Conservation (phyloP, 2,888 invertebrate genomes). For the Poecilobothrus nobilitatus region DNA sequence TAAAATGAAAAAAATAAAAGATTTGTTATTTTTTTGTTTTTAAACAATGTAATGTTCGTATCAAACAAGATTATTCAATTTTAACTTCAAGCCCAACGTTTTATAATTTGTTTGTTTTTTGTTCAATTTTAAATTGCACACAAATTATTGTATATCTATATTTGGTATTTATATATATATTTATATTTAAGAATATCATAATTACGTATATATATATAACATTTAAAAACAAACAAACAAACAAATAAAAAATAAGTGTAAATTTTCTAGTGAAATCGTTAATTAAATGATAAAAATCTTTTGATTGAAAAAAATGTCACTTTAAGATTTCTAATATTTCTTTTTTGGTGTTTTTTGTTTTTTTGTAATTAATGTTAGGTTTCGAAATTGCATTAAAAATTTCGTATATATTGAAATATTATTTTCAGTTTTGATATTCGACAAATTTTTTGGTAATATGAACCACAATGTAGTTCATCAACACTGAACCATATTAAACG, state of each 20-base stretch:
- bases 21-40: not conserved
- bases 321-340: not conserved
- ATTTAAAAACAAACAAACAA: not conserved
- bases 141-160: no score
- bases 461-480: no score
- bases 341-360: no score
- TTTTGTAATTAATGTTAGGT: no score
- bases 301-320: not conserved
- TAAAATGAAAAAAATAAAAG: not conserved
- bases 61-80: not conserved
- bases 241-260: not conserved
- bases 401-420: no score
- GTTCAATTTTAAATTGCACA: not conserved
- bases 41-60: not conserved
- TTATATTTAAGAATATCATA: no score
- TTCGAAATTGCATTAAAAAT: no score
- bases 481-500: no score
- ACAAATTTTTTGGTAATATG: no score
- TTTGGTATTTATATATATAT: no score
- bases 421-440: no score
- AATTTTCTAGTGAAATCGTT: not conserved
- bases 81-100: not conserved
- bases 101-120: not conserved
- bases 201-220: no score
- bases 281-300: not conserved